Evolutionary conservation across 2,113 vertebrate species (phyloP), one percentile per base, ranked within the genome.

Genomic region (Girardinichthys multiradiatus): DNA sequence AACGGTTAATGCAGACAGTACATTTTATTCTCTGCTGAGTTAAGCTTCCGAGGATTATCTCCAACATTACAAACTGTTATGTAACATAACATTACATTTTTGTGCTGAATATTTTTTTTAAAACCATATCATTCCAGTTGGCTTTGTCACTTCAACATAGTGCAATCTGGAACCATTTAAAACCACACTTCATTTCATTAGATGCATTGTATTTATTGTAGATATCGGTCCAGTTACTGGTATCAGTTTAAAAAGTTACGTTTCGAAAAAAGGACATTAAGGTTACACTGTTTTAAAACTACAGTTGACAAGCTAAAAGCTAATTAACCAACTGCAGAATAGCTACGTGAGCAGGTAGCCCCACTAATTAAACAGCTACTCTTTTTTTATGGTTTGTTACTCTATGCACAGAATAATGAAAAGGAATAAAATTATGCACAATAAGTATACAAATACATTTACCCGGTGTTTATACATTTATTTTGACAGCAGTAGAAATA

Each of bases 21-120:
- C 81, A 77, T 87, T 82, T 86, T 77, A 87, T 80, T 79, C 85
- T 73, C 77, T 37, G 30, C 74, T 59, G 75, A 67, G 12, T 82
- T 74, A 59, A 79, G 65, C 66, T 54, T 57, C 69, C 42, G 33
- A 54, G 70, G 73, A 82, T 83, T 63, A 77, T 68, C 54, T 57
- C 67, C 33, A 31, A 54, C 21, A 11, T 69, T 57, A 76, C 37
- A 42, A 21, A 31, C 57, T 42, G 65, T 80, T 81, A 26, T 9
- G 64, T 65, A 81, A 87, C 39, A 39, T 26, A 68, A 24, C 62
- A 4, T 72, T 45, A 39, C 30, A 64, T 77, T 76, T 76, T 59
- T 86, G 24, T 61, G 62, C 64, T 19, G 27, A 72, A 63, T 68
- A 51, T 63, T 66, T 60, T 66, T 60, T 21, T 0, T 4, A 2